These are phyloP conservation scores for Peromyscus leucopus DNA, from an alignment of 2,113 vertebrate species.

Conservation along the genomic window DNA sequence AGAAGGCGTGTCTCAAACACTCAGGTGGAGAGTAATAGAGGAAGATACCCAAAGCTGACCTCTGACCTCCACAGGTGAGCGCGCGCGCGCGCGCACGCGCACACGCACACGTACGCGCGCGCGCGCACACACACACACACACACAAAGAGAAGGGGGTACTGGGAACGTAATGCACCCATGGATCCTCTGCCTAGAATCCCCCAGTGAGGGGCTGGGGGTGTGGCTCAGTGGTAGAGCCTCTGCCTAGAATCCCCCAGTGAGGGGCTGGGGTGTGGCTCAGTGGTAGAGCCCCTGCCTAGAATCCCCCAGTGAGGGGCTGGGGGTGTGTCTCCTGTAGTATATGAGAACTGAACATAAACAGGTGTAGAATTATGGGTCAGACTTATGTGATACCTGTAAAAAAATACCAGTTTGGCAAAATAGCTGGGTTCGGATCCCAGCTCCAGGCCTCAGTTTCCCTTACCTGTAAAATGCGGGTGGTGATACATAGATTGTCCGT, in stretches of 20 bases:
- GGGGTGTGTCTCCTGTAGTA: background rate
- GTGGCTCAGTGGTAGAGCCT: background rate
- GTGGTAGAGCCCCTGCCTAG: background rate
- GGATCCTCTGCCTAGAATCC: background rate
- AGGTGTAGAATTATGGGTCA: background rate
- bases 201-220: background rate
- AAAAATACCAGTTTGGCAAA: background rate
- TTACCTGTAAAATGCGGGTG: background rate
- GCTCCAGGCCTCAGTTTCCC: constrained; percentile 7
- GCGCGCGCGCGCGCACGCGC: too few relatives aligned
- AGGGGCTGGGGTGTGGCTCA: background rate
- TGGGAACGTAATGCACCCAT: background rate
- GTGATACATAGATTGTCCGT: rapidly evolving
- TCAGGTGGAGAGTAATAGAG: too few relatives aligned
- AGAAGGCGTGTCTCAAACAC: background rate
- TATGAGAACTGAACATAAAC: background rate
- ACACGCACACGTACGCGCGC: too few relatives aligned
- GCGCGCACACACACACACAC: too few relatives aligned
- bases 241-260: background rate
- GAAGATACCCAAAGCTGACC: background rate
- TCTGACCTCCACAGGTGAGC: background rate
- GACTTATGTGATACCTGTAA: background rate
- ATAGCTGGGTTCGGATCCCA: background rate
- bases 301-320: background rate
- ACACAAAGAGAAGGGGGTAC: background rate